Percentiles rank a stretch among this genome's conserved stretches.
These are phyloP conservation scores for Natrix natrix DNA, from an alignment of 2,797 vertebrate species.

Conservation along the genomic window DNA sequence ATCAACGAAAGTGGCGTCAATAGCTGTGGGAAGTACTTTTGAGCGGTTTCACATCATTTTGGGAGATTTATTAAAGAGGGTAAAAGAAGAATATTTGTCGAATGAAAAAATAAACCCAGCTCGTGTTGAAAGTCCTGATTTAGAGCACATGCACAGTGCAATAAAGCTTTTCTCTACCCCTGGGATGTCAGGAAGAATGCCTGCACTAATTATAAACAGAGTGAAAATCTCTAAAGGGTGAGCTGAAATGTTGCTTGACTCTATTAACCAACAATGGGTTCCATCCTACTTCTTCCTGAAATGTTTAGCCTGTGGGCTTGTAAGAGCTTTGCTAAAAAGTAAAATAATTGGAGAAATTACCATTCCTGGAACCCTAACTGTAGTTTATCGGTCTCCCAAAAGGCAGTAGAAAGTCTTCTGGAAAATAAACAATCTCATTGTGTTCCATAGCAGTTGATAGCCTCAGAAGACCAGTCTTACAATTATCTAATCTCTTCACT, in stretches of 20 bases:
- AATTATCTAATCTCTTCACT: neutral
- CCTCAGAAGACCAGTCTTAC: neutral
- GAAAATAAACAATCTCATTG: neutral
- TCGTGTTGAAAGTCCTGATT: neutral
- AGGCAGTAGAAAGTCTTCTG: neutral
- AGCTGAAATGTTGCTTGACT: neutral
- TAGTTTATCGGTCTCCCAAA: neutral
- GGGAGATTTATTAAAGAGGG: neutral
- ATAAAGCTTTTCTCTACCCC: neutral
- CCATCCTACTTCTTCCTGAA: neutral
- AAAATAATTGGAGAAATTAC: neutral
- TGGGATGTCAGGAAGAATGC: neutral
- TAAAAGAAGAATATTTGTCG: neutral
- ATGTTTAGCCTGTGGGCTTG: neutral
- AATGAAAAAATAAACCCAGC: neutral
- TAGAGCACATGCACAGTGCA: neutral
- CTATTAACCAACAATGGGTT: neutral
- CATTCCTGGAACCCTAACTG: neutral
- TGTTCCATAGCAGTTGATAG: neutral
- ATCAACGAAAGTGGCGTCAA: constrained; percentile 1
- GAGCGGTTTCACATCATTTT: neutral
- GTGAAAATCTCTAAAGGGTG: neutral
- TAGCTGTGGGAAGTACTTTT: neutral
- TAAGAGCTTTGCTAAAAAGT: neutral
- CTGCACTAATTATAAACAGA: neutral